Base-by-base conservation (phyloP, 2,113 vertebrate genomes). In the Sula dactylatra region DNA sequence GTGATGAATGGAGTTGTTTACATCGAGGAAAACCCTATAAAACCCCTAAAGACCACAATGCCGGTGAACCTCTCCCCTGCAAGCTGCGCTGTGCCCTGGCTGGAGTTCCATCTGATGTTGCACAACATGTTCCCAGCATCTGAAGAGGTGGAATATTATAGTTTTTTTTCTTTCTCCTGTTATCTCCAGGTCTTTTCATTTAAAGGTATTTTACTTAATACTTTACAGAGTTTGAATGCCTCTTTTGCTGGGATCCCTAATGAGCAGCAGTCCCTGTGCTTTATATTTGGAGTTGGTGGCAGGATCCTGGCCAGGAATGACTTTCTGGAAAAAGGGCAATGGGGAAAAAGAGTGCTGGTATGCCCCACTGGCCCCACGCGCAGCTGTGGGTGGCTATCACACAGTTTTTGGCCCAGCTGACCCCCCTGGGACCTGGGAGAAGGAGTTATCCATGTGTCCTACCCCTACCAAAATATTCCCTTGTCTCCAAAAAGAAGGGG, bases 321-420 rank as follows among this genome's bases (percentile, higher is more conserved):
- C 40, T 76, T 76, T 45, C 54, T 58, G 54, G 72, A 74, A 58
- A 56, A 74, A 58, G 54, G 32, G 40, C 72, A 45, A 54, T 27
- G 40, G 24, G 36, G 16, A n/a, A 56, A 56, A 74, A 44, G 54
- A 44, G 52, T 34, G 13, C 22, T 10, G 17, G 54, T 58, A 54
- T 45, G 24, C 38, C 16, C 9, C 5, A 36, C 21, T 64, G 74
- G 31, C 38, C 49, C 77, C 24, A 22, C 9, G 4, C 9, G 4
- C 62, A 67, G 50, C 16, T 6, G 1, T 8, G 11, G 50, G 50
- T 15, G 3, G 15, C 32, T 5, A 3, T 31, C 1, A 1, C 32
- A 7, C 1, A 4, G 19, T 4, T 29, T 56, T 81, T 56, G 40
- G 34, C 42, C 34, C 7, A 4, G 26, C 40, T 67, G 40, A 34